Base-by-base conservation (phyloP, 2,888 invertebrate species). In the Cataglyphis altisquamis region DNA sequence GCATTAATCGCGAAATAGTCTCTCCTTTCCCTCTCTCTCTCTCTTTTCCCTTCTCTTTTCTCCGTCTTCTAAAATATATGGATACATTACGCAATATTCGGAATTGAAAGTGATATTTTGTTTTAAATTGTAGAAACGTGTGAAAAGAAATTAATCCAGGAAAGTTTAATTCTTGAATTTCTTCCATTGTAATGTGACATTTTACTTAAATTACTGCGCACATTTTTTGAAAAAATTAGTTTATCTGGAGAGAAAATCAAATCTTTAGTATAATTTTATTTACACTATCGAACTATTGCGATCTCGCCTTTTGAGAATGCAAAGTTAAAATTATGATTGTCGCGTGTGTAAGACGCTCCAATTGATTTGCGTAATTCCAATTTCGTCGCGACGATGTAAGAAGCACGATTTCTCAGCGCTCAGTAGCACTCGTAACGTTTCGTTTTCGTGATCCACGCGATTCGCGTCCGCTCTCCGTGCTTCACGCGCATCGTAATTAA, bases 401-500 rank as follows among this genome's bases (percentile, higher is more conserved):
- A 21, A 55, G 55, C 9, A 4, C 55, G 9, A 21, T 57, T 57
- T 57, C 57, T 57, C 57, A 21, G 10, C 21, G 10, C 9, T 15
- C 63, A 45, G 41, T 36, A 36, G 55, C 52, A 25, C 25, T 57
- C 32, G 12, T 25, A 60, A 67, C 39, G 29, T 78, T 68, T 78
- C 15, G 57, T 70, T 48, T 80, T 77, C 25, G 39, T 48, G 73
- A 60, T 21, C 62, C 63, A n/a, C 36, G 66, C 36, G 66, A 39
- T 48, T 66, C 25, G 25, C 68, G 66, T 32, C 45, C 39, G 21
- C 18, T 73, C 8, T 55, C 60, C 73, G 32, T 62, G 73, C 62
- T 80, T 73, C 48, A 48, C 62, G 80, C 73, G 45, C 70, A 8
- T 41, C 48, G 25, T 32, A 72, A 80, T 80, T 72, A 80, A 72